Percentiles rank a stretch among this genome's conserved stretches.
Evolutionary conservation across 2,888 invertebrate genomes (phyloP).

Genomic region (Parnassius mnemosyne): DNA sequence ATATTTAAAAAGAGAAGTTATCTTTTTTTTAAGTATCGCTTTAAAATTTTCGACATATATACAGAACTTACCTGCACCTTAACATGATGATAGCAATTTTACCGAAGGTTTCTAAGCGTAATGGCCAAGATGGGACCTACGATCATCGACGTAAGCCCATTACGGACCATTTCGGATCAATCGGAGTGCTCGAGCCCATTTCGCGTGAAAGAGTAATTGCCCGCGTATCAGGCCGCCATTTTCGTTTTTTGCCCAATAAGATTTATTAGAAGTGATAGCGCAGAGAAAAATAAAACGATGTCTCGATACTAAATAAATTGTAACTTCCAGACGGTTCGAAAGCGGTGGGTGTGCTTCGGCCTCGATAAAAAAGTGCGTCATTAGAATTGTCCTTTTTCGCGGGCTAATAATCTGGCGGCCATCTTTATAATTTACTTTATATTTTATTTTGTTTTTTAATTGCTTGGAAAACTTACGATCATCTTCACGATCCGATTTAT

Average conservation of each 20-base stretch:
- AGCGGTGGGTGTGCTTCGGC: conserved; percentile 1
- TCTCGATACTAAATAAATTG: conserved; percentile 23
- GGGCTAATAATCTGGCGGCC: conserved; percentile 2
- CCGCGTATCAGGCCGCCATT: conserved; percentile 34
- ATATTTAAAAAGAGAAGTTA: too few relatives aligned
- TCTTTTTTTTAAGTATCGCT: too few relatives aligned
- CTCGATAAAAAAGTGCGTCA: conserved; percentile 8
- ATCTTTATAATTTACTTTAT: conserved; percentile 6
- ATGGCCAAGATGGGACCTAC: conserved; percentile 19
- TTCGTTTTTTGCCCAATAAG: conserved; percentile 30
- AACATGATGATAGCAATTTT: conserved; percentile 18
- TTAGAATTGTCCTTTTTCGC: conserved; percentile 9
- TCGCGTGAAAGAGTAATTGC: conserved; percentile 33
- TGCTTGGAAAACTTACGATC: too few relatives aligned
- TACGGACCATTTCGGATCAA: conserved; percentile 37
- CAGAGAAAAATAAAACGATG: conserved; percentile 9
- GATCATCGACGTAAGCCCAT: conserved; percentile 36
- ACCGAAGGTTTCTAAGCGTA: conserved; percentile 7
- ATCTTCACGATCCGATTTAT: too few relatives aligned
- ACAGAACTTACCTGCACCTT: conserved; percentile 6
- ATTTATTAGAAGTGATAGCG: conserved; percentile 30
- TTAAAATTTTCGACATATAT: not conserved
- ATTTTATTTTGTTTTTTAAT: not conserved
- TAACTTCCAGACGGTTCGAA: conserved; percentile 1
- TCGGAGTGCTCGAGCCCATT: conserved; percentile 40